Evolutionary conservation across 2,113 vertebrate species (phyloP).

Genomic region (Carlito syrichta): DNA sequence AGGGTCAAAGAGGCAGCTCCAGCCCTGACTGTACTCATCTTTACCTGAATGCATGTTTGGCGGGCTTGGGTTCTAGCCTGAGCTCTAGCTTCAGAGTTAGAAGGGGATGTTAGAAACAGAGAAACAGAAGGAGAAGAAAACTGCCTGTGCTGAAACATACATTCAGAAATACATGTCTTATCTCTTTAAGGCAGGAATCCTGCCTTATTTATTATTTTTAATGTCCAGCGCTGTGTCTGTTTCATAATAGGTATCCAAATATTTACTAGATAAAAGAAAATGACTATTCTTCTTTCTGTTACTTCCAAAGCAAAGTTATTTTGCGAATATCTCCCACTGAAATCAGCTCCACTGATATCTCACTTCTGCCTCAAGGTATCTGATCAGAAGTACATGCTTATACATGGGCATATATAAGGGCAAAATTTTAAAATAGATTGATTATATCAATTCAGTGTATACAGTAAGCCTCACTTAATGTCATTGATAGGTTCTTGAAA

Average conservation of each 20-base stretch:
- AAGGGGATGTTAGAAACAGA: too few species aligned
- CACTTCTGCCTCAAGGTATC: background rate
- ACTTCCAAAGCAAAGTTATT: background rate
- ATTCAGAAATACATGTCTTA: too few species aligned
- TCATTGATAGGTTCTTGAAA: background rate
- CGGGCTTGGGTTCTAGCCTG: too few species aligned
- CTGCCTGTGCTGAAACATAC: too few species aligned
- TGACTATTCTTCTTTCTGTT: background rate
- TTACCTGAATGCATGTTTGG: too few species aligned
- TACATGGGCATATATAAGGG: background rate
- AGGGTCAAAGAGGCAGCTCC: too few species aligned
- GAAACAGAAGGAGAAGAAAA: too few species aligned
- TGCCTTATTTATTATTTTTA: background rate
- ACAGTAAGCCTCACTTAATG: background rate
- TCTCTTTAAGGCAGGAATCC: background rate
- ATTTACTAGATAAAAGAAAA: background rate
- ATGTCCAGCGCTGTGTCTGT: background rate
- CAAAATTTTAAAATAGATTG: background rate
- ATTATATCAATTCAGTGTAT: background rate
- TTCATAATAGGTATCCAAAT: background rate
- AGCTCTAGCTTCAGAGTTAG: too few species aligned
- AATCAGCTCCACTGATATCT: background rate
- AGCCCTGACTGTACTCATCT: too few species aligned
- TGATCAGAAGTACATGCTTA: background rate
- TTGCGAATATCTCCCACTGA: background rate